Evolutionary conservation across 1,140 invertebrate genomes (phyloP), one percentile per base, ranked within the genome.

Genomic region (Cheumatopsyche charites): DNA sequence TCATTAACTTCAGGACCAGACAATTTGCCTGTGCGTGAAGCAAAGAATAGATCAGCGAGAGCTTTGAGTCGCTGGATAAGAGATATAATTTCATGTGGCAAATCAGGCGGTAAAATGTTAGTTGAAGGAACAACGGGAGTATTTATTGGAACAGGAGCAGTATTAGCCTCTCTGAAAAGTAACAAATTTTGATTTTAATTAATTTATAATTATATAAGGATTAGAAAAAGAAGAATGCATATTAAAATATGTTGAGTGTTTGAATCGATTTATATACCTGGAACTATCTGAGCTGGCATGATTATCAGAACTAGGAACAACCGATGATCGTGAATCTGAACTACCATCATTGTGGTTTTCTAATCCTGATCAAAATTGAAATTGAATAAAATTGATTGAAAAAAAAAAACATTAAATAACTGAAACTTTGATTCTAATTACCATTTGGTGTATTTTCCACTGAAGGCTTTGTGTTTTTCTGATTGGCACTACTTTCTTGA

Each of bases 221-320:
- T 36, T 36, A 36, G 9, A 3, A 36, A 4, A 9, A 4, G 9
- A 36, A 36, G 9, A 36, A 36, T 36, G 26, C 12, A n/a, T n/a
- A n/a, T n/a, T n/a, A n/a, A n/a, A n/a, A n/a, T n/a, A n/a, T n/a
- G n/a, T n/a, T n/a, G n/a, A n/a, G n/a, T n/a, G n/a, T n/a, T n/a
- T n/a, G n/a, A n/a, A n/a, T n/a, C n/a, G n/a, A n/a, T n/a, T n/a
- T n/a, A n/a, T n/a, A 52, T 74, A 83, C 83, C 82, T 80, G 4
- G 82, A 84, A 70, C 82, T 84, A 43, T 84, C 83, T 0, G 82
- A 83, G 13, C 82, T 83, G 72, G 79, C 76, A 0, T 79, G 77
- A 67, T 83, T 83, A 63, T 84, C 83, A 0, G 82, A 83, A 72
- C 82, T 83, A n/a, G 71, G 72, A 36, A 73, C 72, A 13, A 55